A percentile compares a stretch with the other conserved stretches of the same genome.
Conservation (phyloP, 2,113 vertebrate genomes). For the Gambusia affinis region DNA sequence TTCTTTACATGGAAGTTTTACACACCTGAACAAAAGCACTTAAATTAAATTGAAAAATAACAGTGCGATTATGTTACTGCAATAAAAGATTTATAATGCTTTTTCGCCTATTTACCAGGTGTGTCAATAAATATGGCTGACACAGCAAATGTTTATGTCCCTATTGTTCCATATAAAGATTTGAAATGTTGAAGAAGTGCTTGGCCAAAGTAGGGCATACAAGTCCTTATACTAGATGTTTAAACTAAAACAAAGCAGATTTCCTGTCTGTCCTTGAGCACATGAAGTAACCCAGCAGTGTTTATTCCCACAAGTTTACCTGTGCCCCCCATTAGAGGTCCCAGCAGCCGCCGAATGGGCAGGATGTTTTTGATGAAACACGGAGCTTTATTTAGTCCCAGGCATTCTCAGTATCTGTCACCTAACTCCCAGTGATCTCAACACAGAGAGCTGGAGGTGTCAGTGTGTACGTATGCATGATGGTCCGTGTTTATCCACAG, state of each 20-base stretch:
- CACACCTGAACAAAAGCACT: no score
- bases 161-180: no score
- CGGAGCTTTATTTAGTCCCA: slow-evolving; percentile 84
- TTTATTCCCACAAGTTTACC: slow-evolving; percentile 38
- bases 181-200: no score
- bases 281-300: neutral
- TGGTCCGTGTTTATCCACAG: slow-evolving; percentile 52
- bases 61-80: no score
- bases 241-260: no score
- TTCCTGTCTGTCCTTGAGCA: neutral
- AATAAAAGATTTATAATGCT: no score
- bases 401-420: slow-evolving; percentile 85
- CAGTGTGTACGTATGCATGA: slow-evolving; percentile 38
- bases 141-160: neutral
- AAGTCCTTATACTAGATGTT: no score
- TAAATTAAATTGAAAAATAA: no score
- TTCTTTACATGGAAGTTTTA: no score
- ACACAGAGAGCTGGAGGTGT: slow-evolving; percentile 48
- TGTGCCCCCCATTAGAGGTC: slow-evolving; percentile 73
- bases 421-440: slow-evolving; percentile 69
- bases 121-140: neutral
- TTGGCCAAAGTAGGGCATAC: no score
- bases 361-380: slow-evolving; percentile 88
- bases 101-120: no score
- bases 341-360: slow-evolving; percentile 71